Evolutionary conservation across 2,113 vertebrate genomes (phyloP).

Genomic region (Chauna torquata): DNA sequence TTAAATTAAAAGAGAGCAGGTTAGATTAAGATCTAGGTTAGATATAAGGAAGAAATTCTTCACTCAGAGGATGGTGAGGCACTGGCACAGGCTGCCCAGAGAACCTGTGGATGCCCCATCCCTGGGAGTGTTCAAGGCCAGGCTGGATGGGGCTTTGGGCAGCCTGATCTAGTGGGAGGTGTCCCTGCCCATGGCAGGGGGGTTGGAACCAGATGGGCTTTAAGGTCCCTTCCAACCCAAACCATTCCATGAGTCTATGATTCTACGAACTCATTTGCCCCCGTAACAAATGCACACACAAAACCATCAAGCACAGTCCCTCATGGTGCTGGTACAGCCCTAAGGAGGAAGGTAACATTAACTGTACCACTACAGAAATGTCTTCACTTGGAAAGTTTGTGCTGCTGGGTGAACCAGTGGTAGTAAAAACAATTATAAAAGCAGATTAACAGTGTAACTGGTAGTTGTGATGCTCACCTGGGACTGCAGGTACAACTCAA

Average conservation of each 20-base stretch:
- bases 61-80: neutral
- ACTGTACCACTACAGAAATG: neutral
- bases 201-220: neutral
- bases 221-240: neutral
- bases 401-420: neutral
- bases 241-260: neutral
- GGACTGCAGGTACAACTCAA: neutral
- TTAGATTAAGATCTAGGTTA: neutral
- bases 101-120: neutral
- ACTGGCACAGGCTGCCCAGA: neutral
- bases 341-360: neutral
- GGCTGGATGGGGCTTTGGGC: neutral
- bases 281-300: neutral
- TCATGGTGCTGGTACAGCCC: neutral
- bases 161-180: neutral
- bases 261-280: neutral
- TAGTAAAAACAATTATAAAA: neutral
- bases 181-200: neutral
- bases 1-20: neutral
- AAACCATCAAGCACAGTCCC: neutral
- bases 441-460: rapidly evolving
- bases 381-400: neutral
- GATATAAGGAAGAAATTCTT: neutral
- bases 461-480: neutral
- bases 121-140: neutral